Evolutionary conservation across 92 coral and sea anemone species (phyloP), one percentile per base, ranked within the genome.

Genomic region (Phymanthus crucifer): DNA sequence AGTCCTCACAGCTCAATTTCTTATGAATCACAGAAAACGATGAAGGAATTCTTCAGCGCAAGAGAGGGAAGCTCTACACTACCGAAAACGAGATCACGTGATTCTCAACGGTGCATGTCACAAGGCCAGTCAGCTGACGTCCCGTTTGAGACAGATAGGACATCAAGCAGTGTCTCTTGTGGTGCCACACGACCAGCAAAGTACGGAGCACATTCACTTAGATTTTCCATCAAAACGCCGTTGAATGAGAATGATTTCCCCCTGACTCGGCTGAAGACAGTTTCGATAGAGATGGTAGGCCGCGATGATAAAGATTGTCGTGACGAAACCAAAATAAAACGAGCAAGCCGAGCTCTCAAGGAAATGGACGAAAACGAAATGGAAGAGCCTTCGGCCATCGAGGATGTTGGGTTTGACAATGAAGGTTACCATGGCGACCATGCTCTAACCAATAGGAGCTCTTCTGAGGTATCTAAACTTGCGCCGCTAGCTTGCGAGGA

Each of bases 401-500:
- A 35, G 9, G n/a, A 58, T 3, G 58, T 32, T 61, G 40, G 57
- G 3, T 77, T 77, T 65, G 37, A 11, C 10, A 77, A 77, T 36
- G n/a, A 54, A 13, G 81, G 81, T 24, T 77, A 61, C 72, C 17
- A 36, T 65, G 54, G 34, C 48, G 50, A 70, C 50, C 19, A 57
- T 4, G 32, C 6, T 29, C 14, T 34, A 61, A 61, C 17, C 68
- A 61, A 61, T 12, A 13, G 56, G 56, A 71, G 46, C 58, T 40
- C 80, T 17, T 10, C 67, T 29, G 70, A 11, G 7, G n/a, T n/a
- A 0, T 75, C 70, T 16, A 65, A 56, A 37, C 33, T 26, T 31
- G 80, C 50, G 68, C 54, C 72, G 72, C 35, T 77, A 72, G 80
- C 80, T 47, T 61, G 72, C 23, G 57, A 77, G 31, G 80, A 77